Conservation (phyloP, 2,797 vertebrate species). For the Sylvia borin region DNA sequence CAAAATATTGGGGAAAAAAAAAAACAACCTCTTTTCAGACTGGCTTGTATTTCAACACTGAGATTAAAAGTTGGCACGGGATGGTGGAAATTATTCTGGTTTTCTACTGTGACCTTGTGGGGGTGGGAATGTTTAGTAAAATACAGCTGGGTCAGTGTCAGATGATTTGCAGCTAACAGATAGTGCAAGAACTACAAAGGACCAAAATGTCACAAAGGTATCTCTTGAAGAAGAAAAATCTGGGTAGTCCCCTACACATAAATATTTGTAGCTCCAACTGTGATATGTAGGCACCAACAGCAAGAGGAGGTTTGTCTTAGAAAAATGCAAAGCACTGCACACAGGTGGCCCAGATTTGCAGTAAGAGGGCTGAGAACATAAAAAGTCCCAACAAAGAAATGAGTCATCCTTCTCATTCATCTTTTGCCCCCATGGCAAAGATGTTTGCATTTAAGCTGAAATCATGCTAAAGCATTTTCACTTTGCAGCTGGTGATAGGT, state of each 20-base stretch:
- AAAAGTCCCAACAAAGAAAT: neutral
- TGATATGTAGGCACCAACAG: neutral
- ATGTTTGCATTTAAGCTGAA: neutral
- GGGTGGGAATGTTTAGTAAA: neutral
- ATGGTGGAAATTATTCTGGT: neutral
- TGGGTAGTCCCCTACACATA: neutral
- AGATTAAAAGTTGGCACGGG: neutral
- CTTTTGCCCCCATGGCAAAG: neutral
- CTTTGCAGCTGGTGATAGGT: neutral
- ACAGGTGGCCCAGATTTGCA: neutral
- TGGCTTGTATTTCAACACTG: neutral
- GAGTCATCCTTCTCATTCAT: neutral
- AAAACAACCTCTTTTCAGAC: neutral
- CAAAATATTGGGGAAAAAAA: neutral
- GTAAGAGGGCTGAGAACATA: neutral
- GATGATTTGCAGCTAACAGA: constrained; percentile 13
- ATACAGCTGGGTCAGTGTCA: constrained; percentile 9
- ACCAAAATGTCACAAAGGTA: neutral
- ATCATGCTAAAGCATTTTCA: neutral
- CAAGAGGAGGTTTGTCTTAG: neutral
- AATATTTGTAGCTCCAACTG: neutral
- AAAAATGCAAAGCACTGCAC: neutral
- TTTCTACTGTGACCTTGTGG: neutral
- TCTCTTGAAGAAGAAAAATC: neutral
- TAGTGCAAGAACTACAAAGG: neutral